phyloP scores from a whole-genome alignment of 2,797 vertebrate species.

The Mormyrops attenuatus region DNA sequence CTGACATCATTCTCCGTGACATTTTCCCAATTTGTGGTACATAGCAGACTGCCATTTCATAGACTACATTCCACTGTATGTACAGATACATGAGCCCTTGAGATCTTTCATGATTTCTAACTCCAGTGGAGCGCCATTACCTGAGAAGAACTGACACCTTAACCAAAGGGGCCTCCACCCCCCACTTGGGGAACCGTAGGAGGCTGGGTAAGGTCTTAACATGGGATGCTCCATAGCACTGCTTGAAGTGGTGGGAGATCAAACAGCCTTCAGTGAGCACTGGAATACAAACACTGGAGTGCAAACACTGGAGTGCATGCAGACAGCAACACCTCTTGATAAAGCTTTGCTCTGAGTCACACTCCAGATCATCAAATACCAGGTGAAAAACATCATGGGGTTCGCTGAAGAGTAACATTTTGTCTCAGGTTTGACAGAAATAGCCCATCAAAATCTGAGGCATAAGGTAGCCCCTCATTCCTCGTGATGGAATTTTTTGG shows the following conservation, averaged over 20 bases:
- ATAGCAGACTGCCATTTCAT: background rate
- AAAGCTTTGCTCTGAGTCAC: background rate
- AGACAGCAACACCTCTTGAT: background rate
- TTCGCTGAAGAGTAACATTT: background rate
- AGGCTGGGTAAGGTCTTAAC: background rate
- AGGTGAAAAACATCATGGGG: background rate
- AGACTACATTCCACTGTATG: background rate
- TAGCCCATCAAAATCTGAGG: background rate
- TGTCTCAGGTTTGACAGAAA: background rate
- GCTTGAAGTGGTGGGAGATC: background rate
- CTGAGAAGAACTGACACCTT: background rate
- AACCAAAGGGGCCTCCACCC: background rate
- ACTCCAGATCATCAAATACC: background rate
- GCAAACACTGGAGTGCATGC: background rate
- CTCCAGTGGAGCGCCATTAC: background rate
- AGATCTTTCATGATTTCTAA: background rate
- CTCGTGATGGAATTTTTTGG: background rate
- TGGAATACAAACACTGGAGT: background rate
- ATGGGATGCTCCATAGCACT: background rate
- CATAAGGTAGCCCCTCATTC: background rate
- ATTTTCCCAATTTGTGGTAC: background rate
- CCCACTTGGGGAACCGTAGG: background rate
- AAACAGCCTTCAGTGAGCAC: background rate
- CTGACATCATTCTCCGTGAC: background rate
- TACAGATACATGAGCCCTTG: background rate